A percentile compares a stretch with the other conserved stretches of the same genome.
Conservation (phyloP, 2,113 vertebrate genomes). For the human (Homo sapiens) region GRCh38 chr13:47250001-47250500, state of each 20-base stretch:
- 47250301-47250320: background rate
- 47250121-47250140: background rate
- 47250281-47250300: conserved; percentile 16
- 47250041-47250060: background rate
- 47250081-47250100: background rate
- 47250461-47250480: background rate
- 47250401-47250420: background rate
- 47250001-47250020: background rate
- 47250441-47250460: background rate
- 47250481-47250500: background rate
- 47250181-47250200: conserved; percentile 6
- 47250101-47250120: background rate
- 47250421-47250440: background rate
- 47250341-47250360: conserved; percentile 35
- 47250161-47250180: background rate
- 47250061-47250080: background rate
- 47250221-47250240: background rate
- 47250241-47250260: conserved; percentile 29
- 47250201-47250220: background rate
- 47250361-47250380: conserved; percentile 7
- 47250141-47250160: background rate
- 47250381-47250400: conserved; percentile 12
- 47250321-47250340: conserved; percentile 8
- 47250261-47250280: background rate
- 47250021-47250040: background rate